Conservation (phyloP, 1,140 invertebrate genomes). For the fruit fly (Drosophila melanogaster) region Release_6_plus_ISO1_MT NT_037436.4:16704501-16705000, state of each 20-base stretch:
- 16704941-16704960: neutral
- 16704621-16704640: slow-evolving; percentile 34
- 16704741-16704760: no score
- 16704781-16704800: no score
- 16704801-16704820: no score
- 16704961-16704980: neutral
- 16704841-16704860: no score
- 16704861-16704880: no score
- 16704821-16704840: no score
- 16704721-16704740: neutral
- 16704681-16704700: neutral
- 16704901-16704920: neutral
- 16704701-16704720: neutral
- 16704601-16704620: slow-evolving; percentile 49
- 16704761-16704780: no score
- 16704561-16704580: slow-evolving; percentile 52
- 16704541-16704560: slow-evolving; percentile 64
- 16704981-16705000: slow-evolving; percentile 9
- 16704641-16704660: slow-evolving; percentile 25
- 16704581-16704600: slow-evolving; percentile 60
- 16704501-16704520: slow-evolving; percentile 76
- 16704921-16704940: neutral
- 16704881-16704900: neutral
- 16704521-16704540: slow-evolving; percentile 55
- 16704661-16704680: slow-evolving; percentile 7